Conservation (phyloP, 2,113 vertebrate genomes). For the Bettongia penicillata region DNA sequence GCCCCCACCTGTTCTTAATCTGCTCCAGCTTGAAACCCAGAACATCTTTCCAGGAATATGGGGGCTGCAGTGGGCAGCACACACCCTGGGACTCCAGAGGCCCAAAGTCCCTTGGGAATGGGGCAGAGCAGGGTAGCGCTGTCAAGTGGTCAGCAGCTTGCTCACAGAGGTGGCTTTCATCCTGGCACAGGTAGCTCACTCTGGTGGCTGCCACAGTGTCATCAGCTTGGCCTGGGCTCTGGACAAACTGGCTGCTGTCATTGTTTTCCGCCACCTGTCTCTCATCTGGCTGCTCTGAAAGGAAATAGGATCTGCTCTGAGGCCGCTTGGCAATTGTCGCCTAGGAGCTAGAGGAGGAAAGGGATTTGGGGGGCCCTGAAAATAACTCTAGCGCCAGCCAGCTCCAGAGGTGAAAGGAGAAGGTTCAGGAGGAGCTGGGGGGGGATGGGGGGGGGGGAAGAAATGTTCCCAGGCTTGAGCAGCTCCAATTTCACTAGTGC, state of each 20-base stretch:
- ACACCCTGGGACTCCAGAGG: not conserved
- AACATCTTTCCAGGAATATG: not conserved
- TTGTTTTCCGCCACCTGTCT: conserved; percentile 47
- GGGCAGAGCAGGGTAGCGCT: not conserved
- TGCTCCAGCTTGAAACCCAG: not conserved
- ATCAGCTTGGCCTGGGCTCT: conserved; percentile 2
- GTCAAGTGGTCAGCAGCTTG: not conserved
- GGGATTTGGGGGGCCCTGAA: conserved; percentile 69
- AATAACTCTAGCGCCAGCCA: conserved; percentile 63
- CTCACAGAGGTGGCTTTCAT: too few relatives aligned
- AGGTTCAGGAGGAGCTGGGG: conserved; percentile 69
- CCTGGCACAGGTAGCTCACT: not conserved
- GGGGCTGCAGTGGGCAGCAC: not conserved
- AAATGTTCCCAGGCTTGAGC: not conserved
- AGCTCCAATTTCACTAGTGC: not conserved
- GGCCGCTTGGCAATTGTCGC: conserved; percentile 18
- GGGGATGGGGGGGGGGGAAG: not conserved
- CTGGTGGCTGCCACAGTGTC: not conserved
- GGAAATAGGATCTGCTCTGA: conserved; percentile 64
- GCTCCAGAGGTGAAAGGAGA: conserved; percentile 64
- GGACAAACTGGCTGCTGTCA: conserved; percentile 46
- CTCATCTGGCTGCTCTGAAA: conserved; percentile 43
- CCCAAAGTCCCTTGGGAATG: not conserved
- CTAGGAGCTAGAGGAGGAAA: conserved; percentile 61
- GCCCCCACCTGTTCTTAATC: conserved; percentile 1